Evolutionary conservation across 2,888 invertebrate species (phyloP).

Genomic region (Biston betularia): DNA sequence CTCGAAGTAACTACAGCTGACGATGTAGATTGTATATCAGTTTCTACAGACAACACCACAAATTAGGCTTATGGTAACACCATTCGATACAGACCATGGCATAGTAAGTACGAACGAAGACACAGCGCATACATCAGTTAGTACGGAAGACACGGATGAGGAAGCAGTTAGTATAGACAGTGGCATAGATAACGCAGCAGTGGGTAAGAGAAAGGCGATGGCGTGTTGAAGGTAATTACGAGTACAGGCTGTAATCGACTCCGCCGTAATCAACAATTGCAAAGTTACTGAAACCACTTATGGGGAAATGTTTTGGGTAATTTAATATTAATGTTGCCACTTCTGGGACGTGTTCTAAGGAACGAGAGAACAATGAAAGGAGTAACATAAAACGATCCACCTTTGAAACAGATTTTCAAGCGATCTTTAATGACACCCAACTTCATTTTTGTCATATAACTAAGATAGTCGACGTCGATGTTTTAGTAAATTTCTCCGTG

Average conservation of each 20-base stretch:
- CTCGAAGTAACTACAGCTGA: neutral
- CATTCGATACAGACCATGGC: constrained; percentile 2
- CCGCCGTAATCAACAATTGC: constrained; percentile 61
- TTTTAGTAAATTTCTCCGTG: too few relatives aligned
- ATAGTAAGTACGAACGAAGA: neutral
- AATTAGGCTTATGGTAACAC: constrained; percentile 7
- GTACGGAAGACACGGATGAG: constrained; percentile 9
- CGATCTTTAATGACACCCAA: too few relatives aligned
- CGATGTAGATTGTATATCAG: neutral
- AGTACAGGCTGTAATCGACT: constrained; percentile 51
- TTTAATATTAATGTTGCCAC: constrained; percentile 57
- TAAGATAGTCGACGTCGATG: too few relatives aligned
- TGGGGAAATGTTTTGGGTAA: constrained; percentile 59
- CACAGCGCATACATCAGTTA: constrained; percentile 12
- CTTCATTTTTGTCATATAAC: too few relatives aligned
- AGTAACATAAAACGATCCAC: neutral
- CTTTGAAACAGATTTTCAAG: too few relatives aligned
- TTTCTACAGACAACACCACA: constrained; percentile 16
- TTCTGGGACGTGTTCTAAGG: constrained; percentile 23
- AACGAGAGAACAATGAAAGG: constrained; percentile 6
- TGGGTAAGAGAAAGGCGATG: constrained; percentile 34
- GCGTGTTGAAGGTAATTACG: constrained; percentile 46
- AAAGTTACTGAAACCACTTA: constrained; percentile 63
- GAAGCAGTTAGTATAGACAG: constrained; percentile 14
- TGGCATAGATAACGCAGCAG: constrained; percentile 21